phyloP scores from a whole-genome alignment of 1,140 invertebrate genomes.

The Halyomorpha halys region DNA sequence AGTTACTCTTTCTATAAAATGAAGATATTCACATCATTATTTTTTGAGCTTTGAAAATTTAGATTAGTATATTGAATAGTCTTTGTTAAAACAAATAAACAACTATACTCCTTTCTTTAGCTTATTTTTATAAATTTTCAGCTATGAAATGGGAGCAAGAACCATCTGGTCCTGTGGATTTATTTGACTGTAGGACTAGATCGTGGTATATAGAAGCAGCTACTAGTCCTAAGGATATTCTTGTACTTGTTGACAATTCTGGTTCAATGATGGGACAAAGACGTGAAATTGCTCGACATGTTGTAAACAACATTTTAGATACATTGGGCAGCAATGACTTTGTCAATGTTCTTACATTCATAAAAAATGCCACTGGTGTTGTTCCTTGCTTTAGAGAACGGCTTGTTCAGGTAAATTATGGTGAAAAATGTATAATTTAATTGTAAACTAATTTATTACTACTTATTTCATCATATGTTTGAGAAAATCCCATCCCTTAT shows the following conservation, averaged over 20 bases:
- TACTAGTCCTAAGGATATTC: conserved; percentile 85
- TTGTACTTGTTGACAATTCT: conserved; percentile 88
- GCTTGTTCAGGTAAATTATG: conserved; percentile 60
- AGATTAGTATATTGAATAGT: no score
- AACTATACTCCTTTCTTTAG: background rate
- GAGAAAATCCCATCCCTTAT: no score
- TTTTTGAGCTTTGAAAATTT: no score
- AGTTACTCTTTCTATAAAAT: conserved; percentile 19
- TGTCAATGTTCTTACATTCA: conserved; percentile 89
- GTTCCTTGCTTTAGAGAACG: conserved; percentile 80
- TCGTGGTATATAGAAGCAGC: conserved; percentile 96
- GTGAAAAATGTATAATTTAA: no score
- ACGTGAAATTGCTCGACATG: conserved; percentile 85
- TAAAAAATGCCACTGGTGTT: conserved; percentile 60
- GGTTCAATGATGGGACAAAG: conserved; percentile 95
- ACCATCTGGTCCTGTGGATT: conserved; percentile 49
- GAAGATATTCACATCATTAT: background rate
- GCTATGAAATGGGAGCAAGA: conserved; percentile 50
- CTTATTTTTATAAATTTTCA: conserved; percentile 29
- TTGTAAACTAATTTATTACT: background rate
- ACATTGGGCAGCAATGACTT: conserved; percentile 97
- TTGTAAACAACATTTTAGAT: conserved; percentile 89
- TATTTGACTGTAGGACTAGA: conserved; percentile 78
- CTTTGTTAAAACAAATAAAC: no score
- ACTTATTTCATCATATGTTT: background rate